A percentile compares a stretch with the other conserved stretches of the same genome.
These are phyloP conservation scores for Lycaon pictus DNA, from an alignment of 2,113 vertebrate genomes.

Conservation along the genomic window DNA sequence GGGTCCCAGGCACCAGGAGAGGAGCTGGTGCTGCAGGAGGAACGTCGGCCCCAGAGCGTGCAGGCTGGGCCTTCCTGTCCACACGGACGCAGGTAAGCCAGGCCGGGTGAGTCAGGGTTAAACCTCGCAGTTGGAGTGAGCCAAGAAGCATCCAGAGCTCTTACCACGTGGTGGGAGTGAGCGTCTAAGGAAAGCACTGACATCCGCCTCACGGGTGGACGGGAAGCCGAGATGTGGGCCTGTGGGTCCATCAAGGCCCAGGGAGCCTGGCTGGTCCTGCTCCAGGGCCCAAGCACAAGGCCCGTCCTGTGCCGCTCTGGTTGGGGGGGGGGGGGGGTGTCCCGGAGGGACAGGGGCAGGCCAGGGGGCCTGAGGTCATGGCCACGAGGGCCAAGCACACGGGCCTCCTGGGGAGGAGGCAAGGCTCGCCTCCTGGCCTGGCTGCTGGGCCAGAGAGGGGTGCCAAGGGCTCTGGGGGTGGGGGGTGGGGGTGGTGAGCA, in stretches of 20 bases:
- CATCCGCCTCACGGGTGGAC: accelerated
- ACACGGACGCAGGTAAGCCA: accelerated
- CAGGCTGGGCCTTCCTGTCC: accelerated
- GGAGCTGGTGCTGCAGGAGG: accelerated
- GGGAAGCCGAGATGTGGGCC: not conserved
- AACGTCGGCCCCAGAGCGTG: accelerated
- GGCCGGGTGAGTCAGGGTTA: accelerated
- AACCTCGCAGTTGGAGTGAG: accelerated
- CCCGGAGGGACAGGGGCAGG: accelerated
- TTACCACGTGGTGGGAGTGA: accelerated
- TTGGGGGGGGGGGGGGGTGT: not conserved
- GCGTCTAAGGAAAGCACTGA: accelerated
- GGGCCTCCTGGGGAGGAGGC: accelerated
- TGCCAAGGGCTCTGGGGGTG: not conserved
- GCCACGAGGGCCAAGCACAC: not conserved
- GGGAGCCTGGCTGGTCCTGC: accelerated
- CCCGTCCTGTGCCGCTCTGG: not conserved
- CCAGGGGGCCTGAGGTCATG: too few relatives aligned
- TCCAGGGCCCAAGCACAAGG: accelerated
- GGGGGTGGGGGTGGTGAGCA: too few relatives aligned
- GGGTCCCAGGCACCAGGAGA: not conserved
- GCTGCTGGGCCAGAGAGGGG: not conserved
- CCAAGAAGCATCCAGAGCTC: accelerated
- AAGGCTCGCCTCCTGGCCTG: not conserved
- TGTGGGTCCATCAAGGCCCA: accelerated